phyloP scores from a whole-genome alignment of 2,113 vertebrate species.

The Sturnira hondurensis region DNA sequence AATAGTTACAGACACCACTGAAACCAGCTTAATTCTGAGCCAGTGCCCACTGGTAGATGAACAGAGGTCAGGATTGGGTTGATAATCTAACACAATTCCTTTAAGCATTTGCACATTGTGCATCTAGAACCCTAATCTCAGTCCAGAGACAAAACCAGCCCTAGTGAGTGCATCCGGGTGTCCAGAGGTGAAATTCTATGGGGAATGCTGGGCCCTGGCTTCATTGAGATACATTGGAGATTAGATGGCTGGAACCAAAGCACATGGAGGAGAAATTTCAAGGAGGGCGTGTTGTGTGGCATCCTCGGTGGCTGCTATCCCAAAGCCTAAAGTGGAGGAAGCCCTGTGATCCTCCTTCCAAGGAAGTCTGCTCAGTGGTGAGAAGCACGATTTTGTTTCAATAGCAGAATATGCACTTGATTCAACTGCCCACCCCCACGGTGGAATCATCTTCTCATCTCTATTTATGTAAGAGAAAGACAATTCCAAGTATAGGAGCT shows the following conservation, averaged over 20 bases:
- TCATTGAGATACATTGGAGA: background rate
- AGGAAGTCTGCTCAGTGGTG: background rate
- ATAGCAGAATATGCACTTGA: background rate
- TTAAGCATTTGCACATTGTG: background rate
- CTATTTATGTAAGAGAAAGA: background rate
- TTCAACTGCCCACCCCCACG: background rate
- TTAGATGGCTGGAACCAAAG: background rate
- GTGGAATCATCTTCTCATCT: background rate
- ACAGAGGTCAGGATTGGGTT: background rate
- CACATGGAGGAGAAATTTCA: background rate
- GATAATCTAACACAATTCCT: background rate
- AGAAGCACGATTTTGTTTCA: background rate
- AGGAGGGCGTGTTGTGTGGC: background rate
- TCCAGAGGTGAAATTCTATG: background rate
- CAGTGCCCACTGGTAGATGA: background rate
- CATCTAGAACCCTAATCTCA: background rate
- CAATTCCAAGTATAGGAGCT: background rate
- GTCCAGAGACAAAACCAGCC: background rate
- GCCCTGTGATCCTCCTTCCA: background rate
- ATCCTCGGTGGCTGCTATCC: background rate
- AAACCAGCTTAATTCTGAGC: background rate
- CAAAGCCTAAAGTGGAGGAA: background rate
- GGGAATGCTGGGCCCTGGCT: background rate
- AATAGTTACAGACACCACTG: background rate
- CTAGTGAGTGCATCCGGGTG: background rate